Conservation (phyloP, 2,113 vertebrate genomes). For the Rhinopomastus cyanomelas region DNA sequence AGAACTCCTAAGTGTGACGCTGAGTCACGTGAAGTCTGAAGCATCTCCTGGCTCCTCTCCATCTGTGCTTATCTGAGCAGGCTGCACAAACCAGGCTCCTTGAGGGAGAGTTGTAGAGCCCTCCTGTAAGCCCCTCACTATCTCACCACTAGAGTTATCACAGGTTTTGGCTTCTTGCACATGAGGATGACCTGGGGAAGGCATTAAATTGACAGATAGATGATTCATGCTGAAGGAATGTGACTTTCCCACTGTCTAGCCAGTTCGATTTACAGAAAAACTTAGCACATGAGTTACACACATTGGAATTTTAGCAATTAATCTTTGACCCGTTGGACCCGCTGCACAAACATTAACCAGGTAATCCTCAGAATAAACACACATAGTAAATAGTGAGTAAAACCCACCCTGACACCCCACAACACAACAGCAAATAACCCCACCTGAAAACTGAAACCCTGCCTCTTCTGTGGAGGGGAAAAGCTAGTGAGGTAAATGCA, state of each 20-base stretch:
- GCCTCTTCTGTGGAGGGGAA: background rate
- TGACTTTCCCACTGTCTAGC: constrained; percentile 43
- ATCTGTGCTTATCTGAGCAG: background rate
- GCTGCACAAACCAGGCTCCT: background rate
- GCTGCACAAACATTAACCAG: constrained; percentile 54
- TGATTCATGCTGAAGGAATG: constrained; percentile 49
- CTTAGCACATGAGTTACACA: constrained; percentile 21
- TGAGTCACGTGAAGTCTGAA: background rate
- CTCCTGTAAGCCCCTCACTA: background rate
- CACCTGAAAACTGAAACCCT: background rate
- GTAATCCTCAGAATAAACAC: constrained; percentile 32
- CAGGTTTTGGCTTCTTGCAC: background rate
- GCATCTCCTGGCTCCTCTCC: background rate
- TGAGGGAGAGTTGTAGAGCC: background rate
- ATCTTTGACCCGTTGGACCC: constrained; percentile 36
- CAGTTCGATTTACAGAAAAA: constrained; percentile 9
- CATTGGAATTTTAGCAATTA: constrained; percentile 57
- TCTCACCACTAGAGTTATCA: background rate
- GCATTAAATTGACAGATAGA: background rate
- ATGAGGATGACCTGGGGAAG: background rate
- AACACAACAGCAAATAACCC: background rate
- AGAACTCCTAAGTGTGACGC: background rate
- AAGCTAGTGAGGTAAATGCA: background rate
- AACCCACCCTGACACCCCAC: background rate
- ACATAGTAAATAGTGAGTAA: background rate